Evolutionary conservation across 1,140 invertebrate genomes (phyloP).

Genomic region (Scaptodrosophila lebanonensis): DNA sequence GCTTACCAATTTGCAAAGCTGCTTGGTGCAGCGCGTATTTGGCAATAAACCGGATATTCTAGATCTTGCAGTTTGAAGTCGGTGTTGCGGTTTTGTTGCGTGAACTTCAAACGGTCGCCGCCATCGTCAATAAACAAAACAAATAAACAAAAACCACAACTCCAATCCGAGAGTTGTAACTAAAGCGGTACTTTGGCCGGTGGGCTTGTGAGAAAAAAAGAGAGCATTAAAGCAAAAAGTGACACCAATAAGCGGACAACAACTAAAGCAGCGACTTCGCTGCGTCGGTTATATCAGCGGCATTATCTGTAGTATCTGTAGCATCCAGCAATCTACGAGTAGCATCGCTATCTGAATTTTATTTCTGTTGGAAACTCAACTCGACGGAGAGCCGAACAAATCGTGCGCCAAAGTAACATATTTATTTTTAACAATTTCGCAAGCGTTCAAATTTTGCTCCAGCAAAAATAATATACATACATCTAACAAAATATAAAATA

Average conservation of each 20-base stretch:
- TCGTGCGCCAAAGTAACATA: slow-evolving; percentile 62
- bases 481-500: slow-evolving; percentile 15
- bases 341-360: too few species aligned
- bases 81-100: background rate
- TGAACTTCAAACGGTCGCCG: slow-evolving; percentile 16
- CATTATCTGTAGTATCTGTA: too few species aligned
- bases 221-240: slow-evolving; percentile 10
- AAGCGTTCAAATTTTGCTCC: slow-evolving; percentile 62
- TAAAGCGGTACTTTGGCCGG: slow-evolving; percentile 34
- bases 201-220: slow-evolving; percentile 7
- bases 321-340: too few species aligned
- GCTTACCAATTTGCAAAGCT: slow-evolving; percentile 16
- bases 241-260: slow-evolving; percentile 11
- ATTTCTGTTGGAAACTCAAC: slow-evolving; percentile 52
- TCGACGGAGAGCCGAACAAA: slow-evolving; percentile 35
- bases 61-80: slow-evolving; percentile 52
- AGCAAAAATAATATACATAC: slow-evolving; percentile 27
- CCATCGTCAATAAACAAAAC: slow-evolving; percentile 7
- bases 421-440: slow-evolving; percentile 73
- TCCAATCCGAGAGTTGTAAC: slow-evolving; percentile 16
- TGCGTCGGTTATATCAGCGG: too few species aligned
- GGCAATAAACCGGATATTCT: slow-evolving; percentile 67
- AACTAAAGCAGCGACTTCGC: too few species aligned
- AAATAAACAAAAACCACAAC: slow-evolving; percentile 39
- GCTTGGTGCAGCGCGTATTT: slow-evolving; percentile 19